Percentiles rank a stretch among this genome's conserved stretches.
Evolutionary conservation across 2,113 vertebrate species (phyloP).

Genomic region (Ophthalmolycus amberensis): DNA sequence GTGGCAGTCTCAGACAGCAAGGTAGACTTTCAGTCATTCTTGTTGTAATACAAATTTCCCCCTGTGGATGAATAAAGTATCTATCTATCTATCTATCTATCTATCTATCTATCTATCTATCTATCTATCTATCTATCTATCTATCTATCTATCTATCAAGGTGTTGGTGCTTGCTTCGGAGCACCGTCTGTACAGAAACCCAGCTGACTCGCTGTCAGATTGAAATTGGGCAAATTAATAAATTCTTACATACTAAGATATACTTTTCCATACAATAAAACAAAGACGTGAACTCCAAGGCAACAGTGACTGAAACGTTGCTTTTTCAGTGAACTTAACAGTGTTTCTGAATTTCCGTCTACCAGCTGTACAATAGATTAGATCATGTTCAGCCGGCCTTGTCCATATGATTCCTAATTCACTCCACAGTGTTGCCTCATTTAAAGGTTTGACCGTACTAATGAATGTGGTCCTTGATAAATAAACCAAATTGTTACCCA

Average conservation of each 20-base stretch:
- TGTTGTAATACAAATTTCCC: no score
- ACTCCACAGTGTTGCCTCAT: not conserved
- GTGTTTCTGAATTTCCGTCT: not conserved
- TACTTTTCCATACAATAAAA: not conserved
- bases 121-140: no score
- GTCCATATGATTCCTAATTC: not conserved
- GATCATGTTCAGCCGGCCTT: not conserved
- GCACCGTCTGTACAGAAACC: not conserved
- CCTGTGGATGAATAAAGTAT: no score
- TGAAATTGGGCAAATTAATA: not conserved
- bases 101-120: no score
- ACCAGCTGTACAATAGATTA: not conserved
- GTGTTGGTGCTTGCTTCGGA: not conserved
- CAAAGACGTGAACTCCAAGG: not conserved
- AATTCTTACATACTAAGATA: not conserved
- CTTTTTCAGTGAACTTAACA: not conserved
- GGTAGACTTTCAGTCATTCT: no score
- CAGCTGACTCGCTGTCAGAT: not conserved
- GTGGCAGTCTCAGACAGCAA: slow-evolving; percentile 90
- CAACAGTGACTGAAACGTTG: not conserved
- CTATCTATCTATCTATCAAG: no score
- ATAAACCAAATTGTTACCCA: not conserved
- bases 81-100: no score
- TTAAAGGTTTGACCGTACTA: not conserved
- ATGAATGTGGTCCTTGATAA: not conserved